A percentile compares a stretch with the other conserved stretches of the same genome.
phyloP scores from a whole-genome alignment of 2,797 vertebrate species.

The Lophotriccus pileatus region DNA sequence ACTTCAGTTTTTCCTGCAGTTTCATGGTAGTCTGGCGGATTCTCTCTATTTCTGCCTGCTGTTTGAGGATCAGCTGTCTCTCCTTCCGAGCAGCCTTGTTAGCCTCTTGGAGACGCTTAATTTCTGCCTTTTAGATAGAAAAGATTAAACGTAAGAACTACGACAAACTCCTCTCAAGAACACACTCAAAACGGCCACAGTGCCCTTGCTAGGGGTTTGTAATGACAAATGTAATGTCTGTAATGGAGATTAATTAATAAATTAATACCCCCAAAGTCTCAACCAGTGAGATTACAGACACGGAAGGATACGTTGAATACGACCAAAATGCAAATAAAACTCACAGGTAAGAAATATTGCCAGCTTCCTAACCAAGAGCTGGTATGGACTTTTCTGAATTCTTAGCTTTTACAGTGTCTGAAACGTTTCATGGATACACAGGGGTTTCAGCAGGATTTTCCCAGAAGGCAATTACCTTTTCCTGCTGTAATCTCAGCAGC shows the following conservation, averaged over 20 bases:
- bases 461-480: constrained; percentile 84
- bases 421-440: not conserved
- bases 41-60: constrained; percentile 94
- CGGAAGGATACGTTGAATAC: not conserved
- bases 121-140: constrained; percentile 85
- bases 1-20: constrained; percentile 92
- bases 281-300: not conserved
- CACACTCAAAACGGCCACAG: not conserved
- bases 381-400: not conserved
- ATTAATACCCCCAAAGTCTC: not conserved
- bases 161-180: not conserved
- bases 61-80: constrained; percentile 92
- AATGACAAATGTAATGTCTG: not conserved
- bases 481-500: constrained; percentile 91
- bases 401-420: not conserved
- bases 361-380: not conserved
- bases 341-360: not conserved
- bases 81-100: constrained; percentile 95
- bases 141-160: not conserved
- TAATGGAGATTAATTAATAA: not conserved
- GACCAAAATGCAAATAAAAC: not conserved
- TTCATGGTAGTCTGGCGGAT: constrained; percentile 92
- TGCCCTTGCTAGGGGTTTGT: not conserved
- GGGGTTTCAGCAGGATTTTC: not conserved
- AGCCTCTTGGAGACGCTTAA: constrained; percentile 94